Base-by-base conservation (phyloP, 2,797 vertebrate genomes). In the Pygocentrus nattereri region DNA sequence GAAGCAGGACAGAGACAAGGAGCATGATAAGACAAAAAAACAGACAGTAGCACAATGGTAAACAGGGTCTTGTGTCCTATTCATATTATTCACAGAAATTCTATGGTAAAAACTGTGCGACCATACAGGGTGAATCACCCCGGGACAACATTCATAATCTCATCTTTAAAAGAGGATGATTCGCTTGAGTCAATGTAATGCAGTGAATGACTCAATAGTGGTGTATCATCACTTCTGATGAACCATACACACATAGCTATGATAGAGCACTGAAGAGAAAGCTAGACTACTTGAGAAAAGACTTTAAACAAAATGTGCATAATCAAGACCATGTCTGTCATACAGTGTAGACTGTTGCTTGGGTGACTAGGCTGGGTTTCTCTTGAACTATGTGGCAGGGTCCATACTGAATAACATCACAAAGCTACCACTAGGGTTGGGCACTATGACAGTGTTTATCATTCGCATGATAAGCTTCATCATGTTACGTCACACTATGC, bases 181-280 rank as follows among this genome's bases (percentile, higher is more conserved):
- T 7, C 11, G 7, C 41, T 21, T 47, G 52, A 34, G 15, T 16
- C 5, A 69, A 38, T 5, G 41, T 76, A 73, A 76, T 75, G 52
- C 75, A 41, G 52, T 23, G 16, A 69, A 3, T 76, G 54, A 81
- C 27, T 75, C 72, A 75, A 52, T 18, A 18, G 67, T 68, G 50
- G 3, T 52, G 54, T 56, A 58, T 68, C 21, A 65, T 61, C 15
- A 10, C 16, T 72, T 30, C 47, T 52, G 41, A 30, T 30, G 23
- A 11, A 71, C 23, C 13, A 61, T 11, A 21, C 5, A 19, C 21
- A 8, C 31, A 65, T 31, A n/a, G 8, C 19, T 25, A 3, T 25
- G 41, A 50, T 31, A 18, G 59, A 62, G 49, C 21, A 81, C 74
- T n/a, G 6, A 30, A 34, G 5, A 68, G 13, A 18, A 11, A 34